Evolutionary conservation across 2,888 invertebrate species (phyloP).

Genomic region (Siphonodentalium dalli): DNA sequence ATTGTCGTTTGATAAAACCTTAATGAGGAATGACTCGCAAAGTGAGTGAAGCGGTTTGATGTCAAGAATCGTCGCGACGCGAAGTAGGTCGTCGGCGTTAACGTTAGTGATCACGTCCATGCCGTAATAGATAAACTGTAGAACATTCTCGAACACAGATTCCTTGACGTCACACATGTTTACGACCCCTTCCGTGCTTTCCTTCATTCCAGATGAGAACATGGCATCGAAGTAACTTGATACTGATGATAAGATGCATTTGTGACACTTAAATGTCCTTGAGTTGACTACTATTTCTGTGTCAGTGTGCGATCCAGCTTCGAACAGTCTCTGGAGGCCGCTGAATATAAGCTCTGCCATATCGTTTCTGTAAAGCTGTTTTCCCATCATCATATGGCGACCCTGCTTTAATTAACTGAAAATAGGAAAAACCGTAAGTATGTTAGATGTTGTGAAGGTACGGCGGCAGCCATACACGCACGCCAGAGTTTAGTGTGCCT

Average conservation of each 20-base stretch:
- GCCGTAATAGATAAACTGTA: constrained; percentile 84
- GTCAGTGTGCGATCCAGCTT: constrained; percentile 40
- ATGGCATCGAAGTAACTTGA: constrained; percentile 49
- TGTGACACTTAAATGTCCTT: constrained; percentile 43
- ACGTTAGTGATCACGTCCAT: constrained; percentile 77
- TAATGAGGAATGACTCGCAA: constrained; percentile 79
- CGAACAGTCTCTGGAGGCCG: constrained; percentile 38
- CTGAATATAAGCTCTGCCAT: constrained; percentile 32
- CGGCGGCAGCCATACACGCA: no score
- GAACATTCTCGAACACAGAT: constrained; percentile 77
- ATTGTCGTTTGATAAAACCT: constrained; percentile 77
- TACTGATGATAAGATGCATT: constrained; percentile 44
- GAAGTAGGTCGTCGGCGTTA: constrained; percentile 76
- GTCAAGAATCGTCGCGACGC: constrained; percentile 85
- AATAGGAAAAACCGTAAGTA: no score
- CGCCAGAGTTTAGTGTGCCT: no score
- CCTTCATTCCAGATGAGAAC: constrained; percentile 46
- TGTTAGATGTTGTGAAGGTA: no score
- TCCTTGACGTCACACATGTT: constrained; percentile 69
- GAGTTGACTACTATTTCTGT: constrained; percentile 38
- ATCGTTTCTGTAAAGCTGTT: no score
- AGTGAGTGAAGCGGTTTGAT: constrained; percentile 80
- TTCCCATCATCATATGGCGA: no score
- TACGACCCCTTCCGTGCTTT: constrained; percentile 39
- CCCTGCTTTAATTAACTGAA: no score